These are phyloP conservation scores for Poeciliopsis turrubarensis DNA, from an alignment of 2,113 vertebrate genomes.

Conservation along the genomic window DNA sequence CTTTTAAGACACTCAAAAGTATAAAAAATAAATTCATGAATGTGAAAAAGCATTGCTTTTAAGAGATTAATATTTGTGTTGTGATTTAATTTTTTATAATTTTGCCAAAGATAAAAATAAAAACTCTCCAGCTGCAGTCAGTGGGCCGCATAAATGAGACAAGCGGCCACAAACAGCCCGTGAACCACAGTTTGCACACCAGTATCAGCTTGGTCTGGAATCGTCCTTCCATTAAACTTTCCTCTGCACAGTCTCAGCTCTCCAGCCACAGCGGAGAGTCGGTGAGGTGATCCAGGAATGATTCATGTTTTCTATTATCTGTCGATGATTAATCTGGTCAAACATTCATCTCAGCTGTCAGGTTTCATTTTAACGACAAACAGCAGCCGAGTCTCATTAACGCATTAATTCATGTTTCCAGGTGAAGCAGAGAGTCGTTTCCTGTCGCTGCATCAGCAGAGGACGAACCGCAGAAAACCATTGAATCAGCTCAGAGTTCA, in stretches of 20 bases:
- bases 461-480: neutral
- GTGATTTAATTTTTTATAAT: no score
- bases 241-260: neutral
- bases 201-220: neutral
- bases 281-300: neutral
- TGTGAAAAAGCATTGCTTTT: no score
- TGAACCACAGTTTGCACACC: neutral
- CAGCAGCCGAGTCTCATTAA: slow-evolving; percentile 26
- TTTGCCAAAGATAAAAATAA: no score
- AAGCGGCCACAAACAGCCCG: neutral
- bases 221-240: neutral
- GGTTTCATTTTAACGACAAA: slow-evolving; percentile 19
- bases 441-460: neutral
- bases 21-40: no score
- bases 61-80: no score
- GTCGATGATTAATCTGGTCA: slow-evolving; percentile 15
- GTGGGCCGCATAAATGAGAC: neutral
- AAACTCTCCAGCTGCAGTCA: no score
- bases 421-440: slow-evolving; percentile 8
- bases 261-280: neutral
- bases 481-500: neutral
- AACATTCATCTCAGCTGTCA: slow-evolving; percentile 23
- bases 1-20: no score
- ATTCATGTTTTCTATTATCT: slow-evolving; percentile 19
- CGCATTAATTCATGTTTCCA: slow-evolving; percentile 16